Evolutionary conservation across 2,888 invertebrate species (phyloP).

Genomic region (Anticlea derivata): DNA sequence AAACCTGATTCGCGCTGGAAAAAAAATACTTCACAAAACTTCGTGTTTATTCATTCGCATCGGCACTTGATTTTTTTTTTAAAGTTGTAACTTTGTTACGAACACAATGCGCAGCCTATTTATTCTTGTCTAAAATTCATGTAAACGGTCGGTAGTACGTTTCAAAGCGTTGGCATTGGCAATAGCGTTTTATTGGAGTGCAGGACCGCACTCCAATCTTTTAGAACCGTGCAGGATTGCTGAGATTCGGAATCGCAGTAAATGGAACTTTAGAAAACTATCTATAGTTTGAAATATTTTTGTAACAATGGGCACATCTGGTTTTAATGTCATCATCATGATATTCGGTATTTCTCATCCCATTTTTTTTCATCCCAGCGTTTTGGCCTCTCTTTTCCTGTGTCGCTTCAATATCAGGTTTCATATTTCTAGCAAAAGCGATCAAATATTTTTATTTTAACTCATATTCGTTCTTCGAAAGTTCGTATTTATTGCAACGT

Average conservation of each 20-base stretch:
- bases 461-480: too few relatives aligned
- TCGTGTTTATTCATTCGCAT: conserved; percentile 31
- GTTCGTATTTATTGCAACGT: too few relatives aligned
- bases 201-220: conserved; percentile 29
- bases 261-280: neutral
- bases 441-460: too few relatives aligned
- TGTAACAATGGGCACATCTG: too few relatives aligned
- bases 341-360: too few relatives aligned
- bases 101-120: conserved; percentile 48
- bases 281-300: too few relatives aligned
- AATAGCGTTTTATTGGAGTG: conserved; percentile 56
- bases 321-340: too few relatives aligned
- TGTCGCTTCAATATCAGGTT: too few relatives aligned
- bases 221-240: conserved; percentile 1
- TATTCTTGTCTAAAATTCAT: conserved; percentile 58
- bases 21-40: conserved; percentile 23
- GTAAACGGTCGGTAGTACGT: conserved; percentile 44
- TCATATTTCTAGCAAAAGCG: too few relatives aligned
- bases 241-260: neutral
- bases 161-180: conserved; percentile 46
- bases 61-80: conserved; percentile 29
- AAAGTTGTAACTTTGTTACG: conserved; percentile 39
- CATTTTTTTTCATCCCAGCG: too few relatives aligned
- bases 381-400: too few relatives aligned
- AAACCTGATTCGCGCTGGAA: conserved; percentile 22